Conservation (phyloP, 2,888 invertebrate genomes). For the Emmelina monodactyla region DNA sequence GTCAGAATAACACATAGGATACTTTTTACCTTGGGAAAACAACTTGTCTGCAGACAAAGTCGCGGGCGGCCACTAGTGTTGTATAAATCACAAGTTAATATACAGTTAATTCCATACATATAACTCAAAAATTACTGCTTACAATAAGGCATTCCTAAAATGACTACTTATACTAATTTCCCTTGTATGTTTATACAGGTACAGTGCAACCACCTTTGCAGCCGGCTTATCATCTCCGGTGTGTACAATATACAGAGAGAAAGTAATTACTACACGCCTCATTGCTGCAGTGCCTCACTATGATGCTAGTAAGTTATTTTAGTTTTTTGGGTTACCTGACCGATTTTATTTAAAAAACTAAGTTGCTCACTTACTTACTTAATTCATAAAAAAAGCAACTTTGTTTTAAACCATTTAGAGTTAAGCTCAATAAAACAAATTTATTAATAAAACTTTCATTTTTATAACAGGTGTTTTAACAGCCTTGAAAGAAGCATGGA, state of each 20-base stretch:
- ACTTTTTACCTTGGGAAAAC: too few species aligned
- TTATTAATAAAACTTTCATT: too few species aligned
- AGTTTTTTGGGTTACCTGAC: neutral
- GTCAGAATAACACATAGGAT: too few species aligned
- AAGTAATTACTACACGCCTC: conserved; percentile 67
- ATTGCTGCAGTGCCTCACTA: conserved; percentile 62
- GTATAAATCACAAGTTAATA: too few species aligned
- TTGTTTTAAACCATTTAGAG: neutral
- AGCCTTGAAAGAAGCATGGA: conserved; percentile 82
- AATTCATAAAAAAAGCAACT: neutral
- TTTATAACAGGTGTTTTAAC: conserved; percentile 45
- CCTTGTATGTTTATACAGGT: conserved; percentile 33
- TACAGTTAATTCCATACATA: too few species aligned
- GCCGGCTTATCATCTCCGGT: conserved; percentile 77
- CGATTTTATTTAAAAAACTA: neutral
- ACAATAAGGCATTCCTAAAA: neutral
- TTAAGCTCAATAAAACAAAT: neutral
- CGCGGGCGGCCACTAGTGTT: too few species aligned
- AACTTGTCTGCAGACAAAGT: too few species aligned
- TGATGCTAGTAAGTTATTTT: conserved; percentile 35
- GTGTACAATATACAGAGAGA: conserved; percentile 71
- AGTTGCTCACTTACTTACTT: too few species aligned
- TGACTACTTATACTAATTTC: neutral
- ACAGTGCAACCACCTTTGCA: conserved; percentile 72
- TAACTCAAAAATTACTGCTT: too few species aligned